Conservation (phyloP, 2,888 invertebrate species). For the Eristalis tenax region DNA sequence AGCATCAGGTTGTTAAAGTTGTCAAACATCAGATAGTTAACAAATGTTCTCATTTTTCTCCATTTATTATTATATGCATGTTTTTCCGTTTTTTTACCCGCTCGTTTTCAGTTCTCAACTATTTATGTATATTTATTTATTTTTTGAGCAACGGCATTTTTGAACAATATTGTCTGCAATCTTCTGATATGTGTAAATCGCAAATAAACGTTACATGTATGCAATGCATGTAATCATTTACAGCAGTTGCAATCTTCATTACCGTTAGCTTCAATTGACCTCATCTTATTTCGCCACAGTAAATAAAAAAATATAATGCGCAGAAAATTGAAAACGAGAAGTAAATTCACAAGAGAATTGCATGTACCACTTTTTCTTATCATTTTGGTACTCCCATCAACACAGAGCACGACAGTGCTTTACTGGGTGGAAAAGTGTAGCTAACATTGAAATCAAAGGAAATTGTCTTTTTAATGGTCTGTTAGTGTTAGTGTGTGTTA, state of each 20-base stretch:
- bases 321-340: constrained; percentile 41
- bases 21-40: no score
- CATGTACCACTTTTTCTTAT: constrained; percentile 26
- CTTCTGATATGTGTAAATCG: no score
- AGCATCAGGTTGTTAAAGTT: no score
- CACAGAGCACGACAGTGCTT: constrained; percentile 2
- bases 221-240: background rate
- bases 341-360: constrained; percentile 31
- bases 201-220: no score
- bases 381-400: constrained; percentile 16
- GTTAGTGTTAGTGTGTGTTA: constrained; percentile 6
- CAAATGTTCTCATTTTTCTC: no score
- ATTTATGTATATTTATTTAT: constrained; percentile 16
- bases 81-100: background rate
- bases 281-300: constrained; percentile 14
- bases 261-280: constrained; percentile 15
- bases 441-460: constrained; percentile 30
- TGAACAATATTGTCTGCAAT: background rate
- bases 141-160: background rate
- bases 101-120: constrained; percentile 13
- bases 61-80: background rate
- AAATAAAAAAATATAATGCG: constrained; percentile 10
- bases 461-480: constrained; percentile 24
- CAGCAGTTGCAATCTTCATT: constrained; percentile 3
- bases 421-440: background rate